Base-by-base conservation (phyloP, 2,797 vertebrate genomes). In the Ambastaia sidthimunki region DNA sequence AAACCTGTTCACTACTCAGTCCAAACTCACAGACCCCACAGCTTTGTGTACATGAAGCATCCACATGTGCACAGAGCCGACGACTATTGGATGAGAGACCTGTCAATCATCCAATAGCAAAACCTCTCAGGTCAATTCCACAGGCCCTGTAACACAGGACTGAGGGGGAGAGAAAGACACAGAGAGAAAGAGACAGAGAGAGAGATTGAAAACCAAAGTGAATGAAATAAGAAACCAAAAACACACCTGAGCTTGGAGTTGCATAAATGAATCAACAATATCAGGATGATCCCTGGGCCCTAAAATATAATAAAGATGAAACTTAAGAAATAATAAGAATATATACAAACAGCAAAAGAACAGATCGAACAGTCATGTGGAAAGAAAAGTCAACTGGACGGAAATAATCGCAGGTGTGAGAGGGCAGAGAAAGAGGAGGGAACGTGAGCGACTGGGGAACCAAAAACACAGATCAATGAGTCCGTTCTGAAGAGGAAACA, bases 181-280 rank as follows among this genome's bases (percentile, higher is more conserved):
- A 21, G 18, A 89, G 86, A 86, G 88, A 85, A 4, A 90, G 93
- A 94, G 93, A 92, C 92, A 94, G 92, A 31, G 66, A 60, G 16
- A 96, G 94, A 96, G 95, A 96, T 10, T 59, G 97, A 97, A 99
- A 99, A 96, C 95, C 97, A 99, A 99, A 97, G 97, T 98, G 98
- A 98, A 98, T 99, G 97, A 99, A 96, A 98, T 98, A 98, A 99
- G 96, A 96, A 98, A 98, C 97, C 95, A 99, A 99, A 94, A 99
- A 99, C 97, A 98, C 97, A 99, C 98, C 98, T 99, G 98, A 98
- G 97, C 97, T 97, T 98, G 98, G 97, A 99, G 97, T 98, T 99
- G 98, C 98, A 99, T 99, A 99, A 99, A 99, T 98, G 98, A 99
- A 99, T 99, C 98, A 99, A 99, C 98, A 99, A 99, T 99, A 99